Conservation (phyloP, 2,888 invertebrate genomes). For the Cinara cedri region DNA sequence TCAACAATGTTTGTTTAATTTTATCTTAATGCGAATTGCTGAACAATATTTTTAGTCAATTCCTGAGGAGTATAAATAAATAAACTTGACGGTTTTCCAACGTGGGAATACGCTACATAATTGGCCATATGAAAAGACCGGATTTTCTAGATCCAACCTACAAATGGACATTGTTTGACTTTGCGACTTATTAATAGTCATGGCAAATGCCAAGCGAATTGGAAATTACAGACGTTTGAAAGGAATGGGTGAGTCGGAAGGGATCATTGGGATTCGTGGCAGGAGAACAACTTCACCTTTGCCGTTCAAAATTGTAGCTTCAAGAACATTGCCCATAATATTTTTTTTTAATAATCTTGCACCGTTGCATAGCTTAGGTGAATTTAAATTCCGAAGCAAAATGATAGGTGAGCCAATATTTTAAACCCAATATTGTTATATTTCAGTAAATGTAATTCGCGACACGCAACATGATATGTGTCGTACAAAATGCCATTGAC, state of each 20-base stretch:
- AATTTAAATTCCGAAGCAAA: conserved; percentile 48
- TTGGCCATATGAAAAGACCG: conserved; percentile 62
- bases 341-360: background rate
- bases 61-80: conserved; percentile 7
- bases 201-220: conserved; percentile 61
- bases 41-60: conserved; percentile 39
- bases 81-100: conserved; percentile 24
- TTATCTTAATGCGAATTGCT: conserved; percentile 7
- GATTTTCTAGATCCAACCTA: conserved; percentile 61
- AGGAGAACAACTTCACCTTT: conserved; percentile 49
- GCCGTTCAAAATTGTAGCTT: background rate
- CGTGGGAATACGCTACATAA: conserved; percentile 59
- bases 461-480: background rate
- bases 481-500: too few relatives aligned
- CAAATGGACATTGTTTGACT: conserved; percentile 62
- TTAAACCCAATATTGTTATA: background rate
- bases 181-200: conserved; percentile 63
- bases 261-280: conserved; percentile 62
- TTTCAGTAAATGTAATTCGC: conserved; percentile 40
- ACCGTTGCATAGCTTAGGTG: conserved; percentile 34
- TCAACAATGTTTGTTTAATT: background rate
- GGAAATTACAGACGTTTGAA: conserved; percentile 61
- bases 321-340: background rate
- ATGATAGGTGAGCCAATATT: conserved; percentile 25
- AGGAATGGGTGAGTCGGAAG: conserved; percentile 60